These are phyloP conservation scores for Trinorchestia longiramus DNA, from an alignment of 1,140 invertebrate genomes.

Conservation along the genomic window DNA sequence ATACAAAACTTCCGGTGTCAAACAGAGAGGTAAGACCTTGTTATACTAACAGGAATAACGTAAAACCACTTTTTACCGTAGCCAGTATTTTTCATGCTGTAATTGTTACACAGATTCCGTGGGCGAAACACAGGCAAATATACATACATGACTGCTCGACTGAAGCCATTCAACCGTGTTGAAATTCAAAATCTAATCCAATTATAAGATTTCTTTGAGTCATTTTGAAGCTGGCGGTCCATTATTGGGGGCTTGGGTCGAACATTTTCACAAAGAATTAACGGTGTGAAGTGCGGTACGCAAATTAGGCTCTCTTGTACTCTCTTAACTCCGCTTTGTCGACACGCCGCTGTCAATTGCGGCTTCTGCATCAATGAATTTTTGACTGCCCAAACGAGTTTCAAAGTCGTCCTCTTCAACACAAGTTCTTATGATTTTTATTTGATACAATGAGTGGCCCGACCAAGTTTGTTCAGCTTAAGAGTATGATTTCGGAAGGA, in stretches of 20 bases:
- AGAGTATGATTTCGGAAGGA: neutral
- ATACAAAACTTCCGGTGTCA: neutral
- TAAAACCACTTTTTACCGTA: neutral
- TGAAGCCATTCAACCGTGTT: neutral
- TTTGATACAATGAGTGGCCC: neutral
- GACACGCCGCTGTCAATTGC: neutral
- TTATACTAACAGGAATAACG: neutral
- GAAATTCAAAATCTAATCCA: neutral
- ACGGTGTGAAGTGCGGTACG: neutral
- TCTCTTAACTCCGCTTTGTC: neutral
- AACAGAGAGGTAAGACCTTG: neutral
- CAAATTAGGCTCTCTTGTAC: neutral
- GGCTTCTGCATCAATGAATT: neutral
- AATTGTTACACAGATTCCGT: neutral
- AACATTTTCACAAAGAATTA: neutral
- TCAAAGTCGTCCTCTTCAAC: neutral
- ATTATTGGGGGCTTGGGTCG: neutral
- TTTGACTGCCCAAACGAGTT: neutral
- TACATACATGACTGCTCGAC: neutral
- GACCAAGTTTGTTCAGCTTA: neutral
- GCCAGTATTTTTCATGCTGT: neutral
- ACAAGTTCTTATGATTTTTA: neutral
- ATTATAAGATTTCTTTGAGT: slow-evolving; percentile 2
- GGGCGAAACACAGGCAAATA: neutral
- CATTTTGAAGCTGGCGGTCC: neutral